These are phyloP conservation scores for Porites cylindrica DNA, from an alignment of 92 coral and sea anemone species.

Conservation along the genomic window DNA sequence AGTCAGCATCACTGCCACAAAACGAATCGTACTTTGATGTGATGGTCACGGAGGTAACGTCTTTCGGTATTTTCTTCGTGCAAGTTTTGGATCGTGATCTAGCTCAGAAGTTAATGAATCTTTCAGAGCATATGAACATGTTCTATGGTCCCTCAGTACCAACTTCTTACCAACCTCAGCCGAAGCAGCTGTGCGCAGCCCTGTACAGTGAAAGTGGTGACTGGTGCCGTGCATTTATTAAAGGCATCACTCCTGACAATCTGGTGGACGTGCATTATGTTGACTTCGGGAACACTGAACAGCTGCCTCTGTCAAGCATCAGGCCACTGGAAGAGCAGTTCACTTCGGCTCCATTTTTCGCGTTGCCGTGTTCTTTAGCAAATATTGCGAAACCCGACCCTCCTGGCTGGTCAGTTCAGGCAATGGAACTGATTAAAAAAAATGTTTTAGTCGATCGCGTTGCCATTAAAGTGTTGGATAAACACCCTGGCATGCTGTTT, in stretches of 20 bases:
- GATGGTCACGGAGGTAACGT: constrained; percentile 73
- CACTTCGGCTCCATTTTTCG: constrained; percentile 68
- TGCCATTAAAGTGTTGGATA: constrained; percentile 44
- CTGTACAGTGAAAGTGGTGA: constrained; percentile 51
- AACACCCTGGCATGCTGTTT: constrained; percentile 48
- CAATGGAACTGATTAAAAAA: constrained; percentile 61
- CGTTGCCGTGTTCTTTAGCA: constrained; percentile 79
- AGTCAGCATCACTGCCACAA: constrained; percentile 40
- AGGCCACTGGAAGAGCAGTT: constrained; percentile 77
- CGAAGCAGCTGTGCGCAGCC: constrained; percentile 76
- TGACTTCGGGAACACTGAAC: constrained; percentile 86
- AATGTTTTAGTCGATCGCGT: constrained; percentile 57
- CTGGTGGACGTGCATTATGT: constrained; percentile 66
- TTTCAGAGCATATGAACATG: constrained; percentile 47
- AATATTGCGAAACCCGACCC: constrained; percentile 60
- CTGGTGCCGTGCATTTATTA: constrained; percentile 83
- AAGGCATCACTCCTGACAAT: constrained; percentile 51
- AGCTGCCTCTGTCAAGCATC: constrained; percentile 54
- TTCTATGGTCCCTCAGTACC: constrained; percentile 49
- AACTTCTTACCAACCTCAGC: constrained; percentile 53
- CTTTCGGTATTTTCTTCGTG: constrained; percentile 68
- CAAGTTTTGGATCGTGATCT: constrained; percentile 60
- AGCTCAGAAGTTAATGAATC: constrained; percentile 42
- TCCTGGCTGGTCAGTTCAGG: constrained; percentile 68
- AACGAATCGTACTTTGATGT: constrained; percentile 60